Evolutionary conservation across 2,113 vertebrate genomes (phyloP), one percentile per base, ranked within the genome.

Genomic region (Equus przewalskii): DNA sequence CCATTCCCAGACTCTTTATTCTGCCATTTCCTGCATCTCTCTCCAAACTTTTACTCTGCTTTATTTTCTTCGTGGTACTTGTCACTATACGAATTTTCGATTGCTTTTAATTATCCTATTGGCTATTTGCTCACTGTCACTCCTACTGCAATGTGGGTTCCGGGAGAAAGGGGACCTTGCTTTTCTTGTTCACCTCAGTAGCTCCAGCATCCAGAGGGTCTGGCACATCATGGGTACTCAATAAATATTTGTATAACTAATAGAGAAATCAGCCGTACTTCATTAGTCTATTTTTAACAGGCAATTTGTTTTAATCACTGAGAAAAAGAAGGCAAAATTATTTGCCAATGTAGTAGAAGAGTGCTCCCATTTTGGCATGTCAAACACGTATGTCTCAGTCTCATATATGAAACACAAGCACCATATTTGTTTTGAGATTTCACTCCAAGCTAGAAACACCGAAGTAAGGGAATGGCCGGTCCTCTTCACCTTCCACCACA

Each of bases 251-350:
- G 28, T 21, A 14, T 75, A 91, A 69, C 30, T 90, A 58, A 76
- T 15, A 70, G 30, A 94, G 44, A 86, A 92, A 46, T 60, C 28
- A 54, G 13, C 36, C 44, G 14, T 51, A 24, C 36, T 41, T 56
- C 28, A 36, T 9, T 49, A 46, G 30, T 58, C 72, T 94, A 16
- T 46, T 85, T 82, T 91, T 46, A 79, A 64, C 7, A 70, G 69
- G 62, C 26, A 73, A 54, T 73, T 69, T 94, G 33, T 64, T 86
- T 70, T 33, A 28, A 78, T 95, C n/a, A 33, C 62, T 33, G 54
- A 92, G 28, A 94, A 88, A 78, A 94, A 83, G 58, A 95, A 79
- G 81, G 56, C 76, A 73, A 79, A 69, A 26, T 64, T 54, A 46
- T 24, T 60, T 65, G 73, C 26, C 36, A 26, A 3, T 1, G 24